Base-by-base conservation (phyloP, 2,797 vertebrate genomes). In the Miichthys miiuy region DNA sequence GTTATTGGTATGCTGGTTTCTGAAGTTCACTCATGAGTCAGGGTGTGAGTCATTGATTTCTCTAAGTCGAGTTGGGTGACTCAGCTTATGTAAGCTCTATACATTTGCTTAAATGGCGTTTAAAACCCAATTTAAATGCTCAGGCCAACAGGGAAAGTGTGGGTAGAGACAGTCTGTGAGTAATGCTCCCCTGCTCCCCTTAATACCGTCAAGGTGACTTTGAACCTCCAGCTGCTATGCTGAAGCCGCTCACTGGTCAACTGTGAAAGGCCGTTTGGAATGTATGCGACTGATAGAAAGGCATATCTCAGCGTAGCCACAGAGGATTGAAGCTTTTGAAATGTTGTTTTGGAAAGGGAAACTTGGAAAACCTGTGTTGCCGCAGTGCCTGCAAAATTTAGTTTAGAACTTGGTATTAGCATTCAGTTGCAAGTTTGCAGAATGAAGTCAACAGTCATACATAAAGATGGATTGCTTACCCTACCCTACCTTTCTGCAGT, bases 161-260 rank as follows among this genome's bases (percentile, higher is more conserved):
- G 65, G 74, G 62, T 60, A 50, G 56, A 60, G 58, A 68, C 25
- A 65, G 68, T 75, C 42, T 56, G 83, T 83, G 86, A 86, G 80
- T 77, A 80, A 91, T 62, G 65, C 64, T 71, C 44, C 42, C 69
- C 25, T 46, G 69, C 66, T 72, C 82, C 68, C 41, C 57, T 84
- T 69, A 71, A 70, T 67, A 20, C 77, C 4, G 25, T 69, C 76
- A 88, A 87, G 89, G 91, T 91, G 86, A 91, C 89, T 82, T 87
- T 86, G 75, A 82, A 63, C 27, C 42, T 18, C 54, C 54, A 47
- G 75, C 72, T 73, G 75, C 55, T 76, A 58, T 41, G 61, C 68
- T 27, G 68, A 69, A 62, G 68, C 77, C 56, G 44, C 76, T 85
- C 77, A 23, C 41, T 38, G 73, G 72, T 80, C 60, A 63, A 4